Conservation (phyloP, 2,113 vertebrate genomes). For the Verasper variegatus region DNA sequence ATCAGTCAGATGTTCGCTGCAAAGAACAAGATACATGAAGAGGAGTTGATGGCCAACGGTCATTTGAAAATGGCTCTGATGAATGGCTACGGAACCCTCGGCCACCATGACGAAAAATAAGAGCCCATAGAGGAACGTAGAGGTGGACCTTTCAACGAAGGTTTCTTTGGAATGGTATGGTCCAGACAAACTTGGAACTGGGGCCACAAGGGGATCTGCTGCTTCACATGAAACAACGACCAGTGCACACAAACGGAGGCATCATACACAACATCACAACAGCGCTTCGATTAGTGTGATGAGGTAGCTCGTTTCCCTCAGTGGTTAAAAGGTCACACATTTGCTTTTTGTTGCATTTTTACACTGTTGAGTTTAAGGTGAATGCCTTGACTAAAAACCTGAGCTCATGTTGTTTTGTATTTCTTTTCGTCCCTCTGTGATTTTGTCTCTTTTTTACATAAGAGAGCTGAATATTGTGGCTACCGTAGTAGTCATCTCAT, state of each 20-base stretch:
- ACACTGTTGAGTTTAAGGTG: conserved; percentile 3
- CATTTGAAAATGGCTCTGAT: conserved; percentile 76
- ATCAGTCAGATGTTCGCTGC: conserved; percentile 87
- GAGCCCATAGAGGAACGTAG: neutral
- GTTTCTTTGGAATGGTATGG: neutral
- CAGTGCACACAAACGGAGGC: neutral
- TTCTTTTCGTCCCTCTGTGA: neutral
- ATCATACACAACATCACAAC: too few species aligned
- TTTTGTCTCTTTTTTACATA: conserved; percentile 31
- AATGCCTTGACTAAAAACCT: conserved; percentile 9
- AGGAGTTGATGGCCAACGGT: conserved; percentile 51
- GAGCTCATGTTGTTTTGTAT: conserved; percentile 3
- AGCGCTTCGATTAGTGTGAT: too few species aligned
- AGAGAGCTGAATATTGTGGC: conserved; percentile 48
- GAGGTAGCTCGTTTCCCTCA: neutral
- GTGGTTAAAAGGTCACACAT: neutral
- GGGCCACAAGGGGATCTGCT: conserved; percentile 18
- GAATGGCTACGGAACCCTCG: conserved; percentile 83
- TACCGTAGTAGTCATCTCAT: conserved; percentile 59
- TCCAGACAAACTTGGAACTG: conserved; percentile 9
- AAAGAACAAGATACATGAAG: conserved; percentile 56
- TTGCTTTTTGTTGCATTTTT: conserved; percentile 4
- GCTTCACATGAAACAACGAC: conserved; percentile 13
- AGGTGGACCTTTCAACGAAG: neutral
- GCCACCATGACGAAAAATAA: conserved; percentile 19